phyloP scores from a whole-genome alignment of 2,888 invertebrate species.

The Pseudococcus jackbeardsleyi region DNA sequence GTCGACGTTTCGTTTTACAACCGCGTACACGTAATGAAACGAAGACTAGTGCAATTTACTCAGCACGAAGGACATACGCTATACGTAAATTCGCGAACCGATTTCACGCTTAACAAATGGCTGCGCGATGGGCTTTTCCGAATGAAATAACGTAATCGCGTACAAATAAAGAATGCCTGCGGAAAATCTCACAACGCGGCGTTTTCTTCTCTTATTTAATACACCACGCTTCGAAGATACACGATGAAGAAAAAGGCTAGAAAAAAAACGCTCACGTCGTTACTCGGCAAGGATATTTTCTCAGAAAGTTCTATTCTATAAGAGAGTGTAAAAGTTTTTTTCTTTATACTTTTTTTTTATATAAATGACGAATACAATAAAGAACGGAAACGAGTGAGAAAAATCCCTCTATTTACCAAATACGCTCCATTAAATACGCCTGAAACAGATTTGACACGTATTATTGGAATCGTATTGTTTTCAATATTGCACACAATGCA shows the following conservation, averaged over 20 bases:
- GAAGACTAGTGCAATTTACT: not conserved
- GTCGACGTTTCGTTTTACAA: too few species aligned
- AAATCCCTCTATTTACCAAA: conserved; percentile 47
- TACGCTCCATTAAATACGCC: conserved; percentile 50
- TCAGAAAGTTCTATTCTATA: conserved; percentile 1
- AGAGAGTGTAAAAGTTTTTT: not conserved
- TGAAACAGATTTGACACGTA: conserved; percentile 40
- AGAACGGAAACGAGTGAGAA: conserved; percentile 17
- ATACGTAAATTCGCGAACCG: not conserved
- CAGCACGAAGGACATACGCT: not conserved
- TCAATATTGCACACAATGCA: not conserved
- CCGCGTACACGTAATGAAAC: not conserved
- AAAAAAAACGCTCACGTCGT: conserved; percentile 15
- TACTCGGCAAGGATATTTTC: not conserved
- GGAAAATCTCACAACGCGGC: not conserved
- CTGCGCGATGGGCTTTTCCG: not conserved
- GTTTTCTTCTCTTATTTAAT: not conserved
- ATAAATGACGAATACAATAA: conserved; percentile 5
- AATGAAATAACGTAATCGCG: conserved; percentile 22
- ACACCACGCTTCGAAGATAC: not conserved
- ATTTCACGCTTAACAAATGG: not conserved
- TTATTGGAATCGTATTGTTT: conserved; percentile 49
- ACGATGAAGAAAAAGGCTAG: not conserved
- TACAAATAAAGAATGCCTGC: not conserved
- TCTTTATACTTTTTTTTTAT: not conserved